A percentile compares a stretch with the other conserved stretches of the same genome.
Evolutionary conservation across 2,113 vertebrate species (phyloP).

Genomic region (Oncorhynchus mykiss): DNA sequence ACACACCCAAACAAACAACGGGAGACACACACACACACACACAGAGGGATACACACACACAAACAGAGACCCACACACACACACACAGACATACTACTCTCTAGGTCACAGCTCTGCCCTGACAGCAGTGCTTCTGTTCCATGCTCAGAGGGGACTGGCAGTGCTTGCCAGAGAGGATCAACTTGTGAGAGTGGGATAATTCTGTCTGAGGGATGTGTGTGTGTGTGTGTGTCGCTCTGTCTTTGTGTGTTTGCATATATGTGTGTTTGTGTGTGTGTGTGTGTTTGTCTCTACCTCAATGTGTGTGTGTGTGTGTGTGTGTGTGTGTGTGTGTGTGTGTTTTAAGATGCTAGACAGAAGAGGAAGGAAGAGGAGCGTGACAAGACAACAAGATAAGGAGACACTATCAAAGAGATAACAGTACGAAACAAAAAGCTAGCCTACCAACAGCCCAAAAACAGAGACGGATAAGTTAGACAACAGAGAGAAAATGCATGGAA

Average conservation of each 20-base stretch:
- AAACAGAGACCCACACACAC: conserved; percentile 42
- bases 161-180: conserved; percentile 57
- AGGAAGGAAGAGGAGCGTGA: conserved; percentile 29
- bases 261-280: not conserved
- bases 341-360: conserved; percentile 40
- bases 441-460: conserved; percentile 17
- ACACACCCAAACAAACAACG: conserved; percentile 31
- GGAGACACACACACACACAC: no score
- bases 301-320: not conserved
- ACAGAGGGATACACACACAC: conserved; percentile 12
- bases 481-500: not conserved
- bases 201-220: conserved; percentile 19
- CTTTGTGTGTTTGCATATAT: not conserved
- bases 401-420: not conserved
- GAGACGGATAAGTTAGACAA: not conserved
- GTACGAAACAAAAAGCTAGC: not conserved
- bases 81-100: conserved; percentile 28
- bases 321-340: not conserved
- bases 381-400: conserved; percentile 51
- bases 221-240: not conserved
- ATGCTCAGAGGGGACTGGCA: conserved; percentile 53
- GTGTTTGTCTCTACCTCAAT: not conserved
- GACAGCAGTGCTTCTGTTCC: conserved; percentile 26
- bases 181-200: conserved; percentile 55
- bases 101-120: conserved; percentile 41